Base-by-base conservation (phyloP, 2,888 invertebrate species). In the Ryuthela nishihirai region DNA sequence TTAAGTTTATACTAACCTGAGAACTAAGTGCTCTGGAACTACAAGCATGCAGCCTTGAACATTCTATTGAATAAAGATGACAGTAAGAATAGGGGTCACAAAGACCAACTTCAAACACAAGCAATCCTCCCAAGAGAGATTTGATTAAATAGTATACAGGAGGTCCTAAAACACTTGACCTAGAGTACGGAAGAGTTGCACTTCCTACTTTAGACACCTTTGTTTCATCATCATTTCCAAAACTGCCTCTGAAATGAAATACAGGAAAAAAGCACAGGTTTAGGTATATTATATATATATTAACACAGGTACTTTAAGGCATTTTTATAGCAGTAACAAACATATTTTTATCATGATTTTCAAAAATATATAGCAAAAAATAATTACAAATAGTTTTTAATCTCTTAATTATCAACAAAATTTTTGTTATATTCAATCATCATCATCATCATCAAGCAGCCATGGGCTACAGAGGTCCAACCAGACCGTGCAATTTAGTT, bases 61-160 rank as follows among this genome's bases (percentile, higher is more conserved):
- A 81, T 71, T 85, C 85, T 59, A 85, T 78, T 3, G 82, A 82
- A 70, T 82, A 81, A 34, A 87, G 73, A 71, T 83, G 83, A 2
- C 83, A 81, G 64, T 80, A 81, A 71, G 85, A 84, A 74, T 84
- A 86, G 35, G 85, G 85, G 67, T 85, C 83, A n/a, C 76, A 75
- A 64, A 85, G 77, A 54, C 81, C 80, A 32, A 85, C 79, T 69
- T 85, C 84, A 69, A 85, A 82, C 42, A 87, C 72, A 38, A 86
- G 74, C 64, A 85, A 81, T 10, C 86, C 86, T 12, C 85, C 85
- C 10, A 82, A 69, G 29, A 83, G 78, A 4, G 82, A 81, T 70
- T 84, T 84, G 10, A 65, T 61, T n/a, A 65, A 56, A 42, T 62
- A 66, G 35, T 41, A 60, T n/a, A 47, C 38, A 10, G 46, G 59